These are phyloP conservation scores for Yponomeuta plumbellus DNA, from an alignment of 2,888 invertebrate species.

Conservation along the genomic window DNA sequence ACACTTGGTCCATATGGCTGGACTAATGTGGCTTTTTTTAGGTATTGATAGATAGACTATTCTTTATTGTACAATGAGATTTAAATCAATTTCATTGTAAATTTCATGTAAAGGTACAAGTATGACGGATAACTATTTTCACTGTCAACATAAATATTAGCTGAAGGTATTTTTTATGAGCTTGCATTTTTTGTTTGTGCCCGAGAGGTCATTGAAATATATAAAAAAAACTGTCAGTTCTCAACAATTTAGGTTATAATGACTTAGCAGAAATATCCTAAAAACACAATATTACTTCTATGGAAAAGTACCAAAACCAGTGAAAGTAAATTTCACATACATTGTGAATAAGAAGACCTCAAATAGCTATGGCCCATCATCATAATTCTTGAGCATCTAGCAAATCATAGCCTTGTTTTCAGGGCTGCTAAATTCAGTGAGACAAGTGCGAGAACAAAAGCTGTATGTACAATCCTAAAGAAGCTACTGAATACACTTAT, in stretches of 20 bases:
- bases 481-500: background rate
- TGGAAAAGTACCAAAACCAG: background rate
- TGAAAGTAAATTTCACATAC: background rate
- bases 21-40: too few species aligned
- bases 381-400: background rate
- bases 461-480: background rate
- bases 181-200: background rate
- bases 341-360: background rate
- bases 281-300: background rate
- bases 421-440: background rate
- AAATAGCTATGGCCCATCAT: background rate
- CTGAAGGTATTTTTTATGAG: background rate
- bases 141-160: background rate
- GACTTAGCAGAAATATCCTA: background rate
- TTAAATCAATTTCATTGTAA: too few species aligned
- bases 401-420: background rate
- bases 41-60: too few species aligned
- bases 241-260: conserved; percentile 7
- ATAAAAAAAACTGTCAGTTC: background rate
- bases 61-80: too few species aligned
- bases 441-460: too few species aligned
- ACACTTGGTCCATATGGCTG: too few species aligned
- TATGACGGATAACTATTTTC: background rate
- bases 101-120: background rate
- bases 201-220: background rate